phyloP scores from a whole-genome alignment of 2,888 invertebrate genomes.

The Sabellastarte sp. region DNA sequence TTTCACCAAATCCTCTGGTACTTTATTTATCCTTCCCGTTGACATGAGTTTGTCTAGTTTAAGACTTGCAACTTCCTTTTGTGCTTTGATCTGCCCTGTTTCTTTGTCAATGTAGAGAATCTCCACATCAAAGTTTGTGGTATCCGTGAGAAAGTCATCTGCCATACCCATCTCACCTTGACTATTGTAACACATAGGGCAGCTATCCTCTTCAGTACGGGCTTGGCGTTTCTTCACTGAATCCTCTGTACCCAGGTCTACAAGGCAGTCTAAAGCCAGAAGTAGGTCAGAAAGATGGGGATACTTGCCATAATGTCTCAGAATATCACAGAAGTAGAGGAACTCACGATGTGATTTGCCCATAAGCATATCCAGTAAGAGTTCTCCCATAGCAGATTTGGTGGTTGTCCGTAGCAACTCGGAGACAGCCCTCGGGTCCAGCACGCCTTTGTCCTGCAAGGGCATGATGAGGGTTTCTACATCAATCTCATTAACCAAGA shows the following conservation, averaged over 20 bases:
- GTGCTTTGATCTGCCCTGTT: slow-evolving; percentile 40
- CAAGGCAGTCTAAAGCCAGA: slow-evolving; percentile 44
- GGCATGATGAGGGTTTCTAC: slow-evolving; percentile 15
- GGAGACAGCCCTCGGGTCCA: background rate
- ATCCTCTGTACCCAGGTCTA: slow-evolving; percentile 24
- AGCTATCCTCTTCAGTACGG: background rate
- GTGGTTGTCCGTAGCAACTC: background rate
- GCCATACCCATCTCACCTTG: no score
- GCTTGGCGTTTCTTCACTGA: background rate
- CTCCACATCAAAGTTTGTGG: slow-evolving; percentile 43
- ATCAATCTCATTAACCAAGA: slow-evolving; percentile 21
- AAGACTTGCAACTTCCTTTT: slow-evolving; percentile 45
- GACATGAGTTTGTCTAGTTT: slow-evolving; percentile 33
- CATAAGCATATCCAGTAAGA: slow-evolving; percentile 25
- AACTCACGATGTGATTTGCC: slow-evolving; percentile 29
- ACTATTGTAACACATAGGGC: slow-evolving; percentile 1
- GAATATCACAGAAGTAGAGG: slow-evolving; percentile 42
- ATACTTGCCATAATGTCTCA: slow-evolving; percentile 35
- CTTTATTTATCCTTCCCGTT: slow-evolving; percentile 16
- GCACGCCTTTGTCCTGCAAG: slow-evolving; percentile 9
- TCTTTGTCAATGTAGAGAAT: slow-evolving; percentile 46
- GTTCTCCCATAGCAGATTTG: slow-evolving; percentile 7
- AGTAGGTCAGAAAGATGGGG: slow-evolving; percentile 40
- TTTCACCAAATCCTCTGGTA: slow-evolving; percentile 27
- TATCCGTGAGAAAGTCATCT: slow-evolving; percentile 38